phyloP scores from a whole-genome alignment of 2,888 invertebrate genomes.

The Melinopterus prodromus region DNA sequence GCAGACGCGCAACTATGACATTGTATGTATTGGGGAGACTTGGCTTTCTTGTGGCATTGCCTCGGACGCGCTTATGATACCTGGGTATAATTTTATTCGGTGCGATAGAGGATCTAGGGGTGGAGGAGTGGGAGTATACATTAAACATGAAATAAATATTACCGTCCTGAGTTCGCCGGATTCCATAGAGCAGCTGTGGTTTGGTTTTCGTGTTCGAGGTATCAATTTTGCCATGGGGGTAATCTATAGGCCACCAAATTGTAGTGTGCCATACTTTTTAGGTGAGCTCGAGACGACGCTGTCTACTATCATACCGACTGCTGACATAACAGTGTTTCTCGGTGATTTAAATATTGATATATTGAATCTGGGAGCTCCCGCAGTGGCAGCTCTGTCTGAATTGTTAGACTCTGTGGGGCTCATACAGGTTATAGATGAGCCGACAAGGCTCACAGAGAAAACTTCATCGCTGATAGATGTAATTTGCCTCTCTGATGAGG shows the following conservation, averaged over 20 bases:
- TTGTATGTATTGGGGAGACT: neutral
- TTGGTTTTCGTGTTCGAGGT: neutral
- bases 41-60: neutral
- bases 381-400: neutral
- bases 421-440: neutral
- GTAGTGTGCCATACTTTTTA: neutral
- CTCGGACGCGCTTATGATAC: neutral
- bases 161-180: neutral
- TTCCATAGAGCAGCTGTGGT: conserved; percentile 11
- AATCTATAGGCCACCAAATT: neutral
- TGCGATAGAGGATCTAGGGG: neutral
- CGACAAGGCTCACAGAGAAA: neutral
- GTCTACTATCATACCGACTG: neutral
- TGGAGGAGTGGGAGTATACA: neutral
- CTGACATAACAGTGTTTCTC: neutral
- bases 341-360: conserved; percentile 11
- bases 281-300: neutral
- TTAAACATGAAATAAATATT: neutral
- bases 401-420: neutral
- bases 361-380: neutral
- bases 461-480: neutral
- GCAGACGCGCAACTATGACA: neutral
- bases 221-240: neutral
- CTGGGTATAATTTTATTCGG: neutral
- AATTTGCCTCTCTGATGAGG: neutral